Base-by-base conservation (phyloP, 2,797 vertebrate genomes). In the Picus viridis region DNA sequence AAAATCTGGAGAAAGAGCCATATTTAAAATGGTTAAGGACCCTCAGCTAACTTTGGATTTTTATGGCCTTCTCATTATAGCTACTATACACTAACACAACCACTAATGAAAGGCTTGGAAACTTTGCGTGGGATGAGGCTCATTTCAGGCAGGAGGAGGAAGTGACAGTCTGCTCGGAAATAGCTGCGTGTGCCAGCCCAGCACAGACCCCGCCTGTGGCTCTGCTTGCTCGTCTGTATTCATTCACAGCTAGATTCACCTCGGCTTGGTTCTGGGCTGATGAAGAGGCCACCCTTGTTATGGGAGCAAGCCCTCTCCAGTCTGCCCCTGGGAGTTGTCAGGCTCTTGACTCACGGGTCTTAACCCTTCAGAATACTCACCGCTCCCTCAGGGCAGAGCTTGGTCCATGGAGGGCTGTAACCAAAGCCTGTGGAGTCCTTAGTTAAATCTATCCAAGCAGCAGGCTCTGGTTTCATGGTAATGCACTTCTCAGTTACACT, bases 1-100 rank as follows among this genome's bases (percentile, higher is more conserved):
- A 41, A 95, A 94, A 86, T 95, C 92, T 95, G 96, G 95, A 96
- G 96, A 89, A 81, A 69, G 15, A 95, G 82, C 49, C 83, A 58
- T 49, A 82, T 94, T 95, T 94, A 95, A 88, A 83, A 93, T 73
- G 89, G 93, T 96, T 90, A 93, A 95, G 91, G 96, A 98, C 94
- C 93, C 96, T 97, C 91, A 93, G 94, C 97, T 97, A 97, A 97
- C 97, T 97, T 97, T 97, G 96, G 96, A 97, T 96, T 98, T 98
- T 98, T 98, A 98, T 97, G 98, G 95, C 95, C 97, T 97, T 95
- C 97, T 97, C 97, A 97, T 98, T 98, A 98, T 96, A 98, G 96
- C 97, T 96, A 97, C 98, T 97, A 97, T 97, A 96, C 97, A 96
- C 97, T 98, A 98, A 98, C 98, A 97, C 96, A 98, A 97, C 97